Conservation (phyloP, 1,140 invertebrate genomes). For the Drosophila cardini region DNA sequence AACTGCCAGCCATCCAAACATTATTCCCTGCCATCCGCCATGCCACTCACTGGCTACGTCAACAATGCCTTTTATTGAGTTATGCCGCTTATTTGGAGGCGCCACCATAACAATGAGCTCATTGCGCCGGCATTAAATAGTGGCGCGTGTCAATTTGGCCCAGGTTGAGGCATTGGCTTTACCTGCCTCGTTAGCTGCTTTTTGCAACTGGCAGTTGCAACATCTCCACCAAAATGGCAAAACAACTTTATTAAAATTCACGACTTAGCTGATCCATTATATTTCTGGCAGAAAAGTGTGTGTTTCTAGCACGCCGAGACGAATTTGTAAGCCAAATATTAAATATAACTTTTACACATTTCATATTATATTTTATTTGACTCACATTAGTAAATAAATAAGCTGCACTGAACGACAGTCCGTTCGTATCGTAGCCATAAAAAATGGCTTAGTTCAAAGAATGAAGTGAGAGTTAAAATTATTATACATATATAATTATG, state of each 20-base stretch:
- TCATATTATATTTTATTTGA: background rate
- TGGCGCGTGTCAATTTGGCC: constrained; percentile 76
- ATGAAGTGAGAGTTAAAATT: constrained; percentile 15
- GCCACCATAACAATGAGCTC: constrained; percentile 73
- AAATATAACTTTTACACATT: constrained; percentile 5
- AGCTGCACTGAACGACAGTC: background rate
- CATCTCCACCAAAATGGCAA: background rate
- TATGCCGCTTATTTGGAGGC: constrained; percentile 77
- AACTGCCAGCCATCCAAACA: constrained; percentile 8
- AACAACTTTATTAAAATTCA: constrained; percentile 42
- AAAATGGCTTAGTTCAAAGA: constrained; percentile 1
- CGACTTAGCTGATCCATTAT: constrained; percentile 16
- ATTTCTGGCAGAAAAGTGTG: constrained; percentile 2
- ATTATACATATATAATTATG: constrained; percentile 21
- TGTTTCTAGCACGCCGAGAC: constrained; percentile 5
- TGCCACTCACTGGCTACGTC: constrained; percentile 26
- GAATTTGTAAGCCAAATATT: constrained; percentile 6
- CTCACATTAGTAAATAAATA: background rate
- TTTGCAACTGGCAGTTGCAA: constrained; percentile 1
- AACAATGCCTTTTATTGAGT: constrained; percentile 79
- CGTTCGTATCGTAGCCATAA: background rate
- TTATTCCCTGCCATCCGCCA: background rate
- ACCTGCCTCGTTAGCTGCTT: constrained; percentile 23
- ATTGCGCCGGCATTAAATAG: constrained; percentile 73
- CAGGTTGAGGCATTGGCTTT: constrained; percentile 57